Conservation (phyloP, 2,888 invertebrate species). For the Mayetiola destructor region DNA sequence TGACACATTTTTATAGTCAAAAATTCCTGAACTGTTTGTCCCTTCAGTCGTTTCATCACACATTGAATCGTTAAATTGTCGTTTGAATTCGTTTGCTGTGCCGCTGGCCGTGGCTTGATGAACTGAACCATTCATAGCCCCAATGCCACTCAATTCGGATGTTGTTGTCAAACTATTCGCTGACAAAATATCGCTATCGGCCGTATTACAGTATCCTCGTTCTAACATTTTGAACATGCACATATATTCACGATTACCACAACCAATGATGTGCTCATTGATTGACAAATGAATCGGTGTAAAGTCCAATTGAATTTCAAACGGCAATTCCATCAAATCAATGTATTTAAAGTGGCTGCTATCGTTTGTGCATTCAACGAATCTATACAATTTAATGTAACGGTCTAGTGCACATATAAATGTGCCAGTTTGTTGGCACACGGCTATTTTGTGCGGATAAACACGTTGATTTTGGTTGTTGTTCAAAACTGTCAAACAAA, state of each 20-base stretch:
- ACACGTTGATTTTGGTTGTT: neutral
- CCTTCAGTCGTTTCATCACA: neutral
- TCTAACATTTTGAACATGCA: slow-evolving; percentile 43
- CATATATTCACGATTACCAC: slow-evolving; percentile 44
- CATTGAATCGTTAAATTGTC: neutral
- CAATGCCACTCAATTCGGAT: neutral
- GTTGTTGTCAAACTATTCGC: slow-evolving; percentile 17
- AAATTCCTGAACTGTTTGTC: neutral
- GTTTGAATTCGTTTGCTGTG: neutral
- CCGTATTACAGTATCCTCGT: slow-evolving; percentile 18
- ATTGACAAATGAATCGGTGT: slow-evolving; percentile 43
- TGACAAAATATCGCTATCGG: slow-evolving; percentile 14
- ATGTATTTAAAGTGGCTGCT: slow-evolving; percentile 51
- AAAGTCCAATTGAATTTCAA: slow-evolving; percentile 50
- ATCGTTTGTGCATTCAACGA: slow-evolving; percentile 49
- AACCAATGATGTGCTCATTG: slow-evolving; percentile 53
- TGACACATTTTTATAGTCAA: neutral
- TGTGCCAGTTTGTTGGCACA: slow-evolving; percentile 28
- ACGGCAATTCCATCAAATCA: slow-evolving; percentile 52
- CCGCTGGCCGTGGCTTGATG: no score
- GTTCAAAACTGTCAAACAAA: slow-evolving; percentile 22
- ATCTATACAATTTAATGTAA: slow-evolving; percentile 40
- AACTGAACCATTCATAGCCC: neutral
- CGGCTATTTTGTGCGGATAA: neutral
- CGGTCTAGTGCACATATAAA: slow-evolving; percentile 21